phyloP scores from a whole-genome alignment of 1,140 invertebrate genomes.

The Ceratosolen fusciceps region DNA sequence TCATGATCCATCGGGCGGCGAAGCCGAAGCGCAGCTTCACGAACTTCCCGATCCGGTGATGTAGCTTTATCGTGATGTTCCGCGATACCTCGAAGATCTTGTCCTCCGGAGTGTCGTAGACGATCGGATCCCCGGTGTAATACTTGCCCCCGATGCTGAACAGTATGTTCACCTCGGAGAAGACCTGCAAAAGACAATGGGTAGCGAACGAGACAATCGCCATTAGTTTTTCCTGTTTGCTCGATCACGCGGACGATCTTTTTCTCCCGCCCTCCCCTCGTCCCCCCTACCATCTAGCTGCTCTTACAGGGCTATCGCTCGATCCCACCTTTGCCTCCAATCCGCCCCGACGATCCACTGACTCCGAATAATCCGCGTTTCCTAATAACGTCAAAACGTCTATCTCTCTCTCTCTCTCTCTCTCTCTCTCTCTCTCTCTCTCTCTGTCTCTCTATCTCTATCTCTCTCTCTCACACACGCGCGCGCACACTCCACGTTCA shows the following conservation, averaged over 20 bases:
- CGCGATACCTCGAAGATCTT: conserved; percentile 76
- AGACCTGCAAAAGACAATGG: conserved; percentile 69
- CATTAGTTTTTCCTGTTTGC: conserved; percentile 20
- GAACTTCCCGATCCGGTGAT: conserved; percentile 77
- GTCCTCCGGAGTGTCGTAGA: conserved; percentile 76
- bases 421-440: too few relatives aligned
- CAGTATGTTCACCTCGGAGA: conserved; percentile 75
- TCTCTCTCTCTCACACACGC: too few relatives aligned
- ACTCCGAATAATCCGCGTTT: too few relatives aligned
- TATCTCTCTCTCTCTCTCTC: too few relatives aligned
- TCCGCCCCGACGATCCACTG: too few relatives aligned
- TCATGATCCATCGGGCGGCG: conserved; percentile 79
- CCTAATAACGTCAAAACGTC: too few relatives aligned
- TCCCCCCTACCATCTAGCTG: too few relatives aligned
- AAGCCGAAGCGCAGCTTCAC: conserved; percentile 78
- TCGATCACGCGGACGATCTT: background rate
- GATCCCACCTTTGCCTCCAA: too few relatives aligned
- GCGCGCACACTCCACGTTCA: too few relatives aligned
- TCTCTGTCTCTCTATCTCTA: too few relatives aligned
- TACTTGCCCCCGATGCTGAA: conserved; percentile 82
- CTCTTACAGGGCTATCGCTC: too few relatives aligned
- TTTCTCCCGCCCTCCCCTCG: too few relatives aligned
- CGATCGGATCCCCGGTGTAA: conserved; percentile 77
- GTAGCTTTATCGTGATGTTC: conserved; percentile 77
- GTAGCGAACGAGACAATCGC: conserved; percentile 1